Evolutionary conservation across 1,140 invertebrate genomes (phyloP).

Genomic region (Rhyacophila brunnea): DNA sequence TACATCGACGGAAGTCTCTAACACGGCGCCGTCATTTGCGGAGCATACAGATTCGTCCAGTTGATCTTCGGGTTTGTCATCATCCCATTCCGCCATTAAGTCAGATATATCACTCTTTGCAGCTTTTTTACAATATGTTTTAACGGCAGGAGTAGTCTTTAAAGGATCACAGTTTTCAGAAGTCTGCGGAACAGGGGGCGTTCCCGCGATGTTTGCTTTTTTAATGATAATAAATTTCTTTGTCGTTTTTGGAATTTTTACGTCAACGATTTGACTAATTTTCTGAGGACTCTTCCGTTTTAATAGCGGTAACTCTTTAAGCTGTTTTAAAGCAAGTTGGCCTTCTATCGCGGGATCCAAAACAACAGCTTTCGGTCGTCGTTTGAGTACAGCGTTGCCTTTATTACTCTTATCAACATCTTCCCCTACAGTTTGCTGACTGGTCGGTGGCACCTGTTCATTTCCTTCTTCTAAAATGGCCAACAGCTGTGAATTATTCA

Average conservation of each 20-base stretch:
- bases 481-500: slow-evolving; percentile 21
- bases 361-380: not conserved
- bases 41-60: not conserved
- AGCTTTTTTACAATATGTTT: slow-evolving; percentile 16
- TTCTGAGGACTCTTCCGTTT: slow-evolving; percentile 5
- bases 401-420: not conserved
- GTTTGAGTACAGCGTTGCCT: not conserved
- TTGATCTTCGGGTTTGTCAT: slow-evolving; percentile 7
- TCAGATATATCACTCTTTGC: slow-evolving; percentile 19
- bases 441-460: not conserved
- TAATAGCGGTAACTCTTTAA: slow-evolving; percentile 19
- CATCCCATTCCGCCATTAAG: slow-evolving; percentile 29
- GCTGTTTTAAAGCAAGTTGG: slow-evolving; percentile 23
- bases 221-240: slow-evolving; percentile 2
- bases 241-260: slow-evolving; percentile 24
- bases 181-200: not conserved
- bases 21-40: not conserved
- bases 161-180: not conserved
- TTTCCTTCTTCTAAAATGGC: slow-evolving; percentile 27
- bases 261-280: slow-evolving; percentile 19
- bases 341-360: slow-evolving; percentile 20
- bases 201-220: not conserved
- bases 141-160: slow-evolving; percentile 2
- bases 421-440: not conserved
- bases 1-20: not conserved